phyloP scores from a whole-genome alignment of 2,797 vertebrate genomes.

The Pseudochromis fuscus region DNA sequence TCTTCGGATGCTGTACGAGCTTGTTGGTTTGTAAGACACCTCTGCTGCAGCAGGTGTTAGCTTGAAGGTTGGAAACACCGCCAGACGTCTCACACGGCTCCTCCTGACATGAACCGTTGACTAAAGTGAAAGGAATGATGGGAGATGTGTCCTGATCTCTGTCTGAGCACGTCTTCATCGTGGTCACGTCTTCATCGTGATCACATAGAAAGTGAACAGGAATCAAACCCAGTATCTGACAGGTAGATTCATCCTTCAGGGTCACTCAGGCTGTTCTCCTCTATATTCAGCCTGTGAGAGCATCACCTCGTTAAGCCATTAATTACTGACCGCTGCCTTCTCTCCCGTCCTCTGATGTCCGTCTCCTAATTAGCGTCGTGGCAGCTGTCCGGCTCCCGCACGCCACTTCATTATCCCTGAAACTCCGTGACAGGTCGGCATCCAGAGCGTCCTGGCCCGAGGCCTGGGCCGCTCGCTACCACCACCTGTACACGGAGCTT shows the following conservation, averaged over 20 bases:
- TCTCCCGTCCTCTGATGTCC: conserved; percentile 43
- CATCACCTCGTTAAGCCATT: conserved; percentile 67
- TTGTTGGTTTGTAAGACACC: too few relatives aligned
- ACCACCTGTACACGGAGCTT: conserved; percentile 29
- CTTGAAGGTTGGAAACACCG: too few relatives aligned
- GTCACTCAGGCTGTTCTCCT: conserved; percentile 33
- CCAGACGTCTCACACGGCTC: too few relatives aligned
- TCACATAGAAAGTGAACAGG: too few relatives aligned
- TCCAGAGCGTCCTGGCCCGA: conserved; percentile 3
- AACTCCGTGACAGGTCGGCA: conserved; percentile 44
- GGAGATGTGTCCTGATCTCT: too few relatives aligned
- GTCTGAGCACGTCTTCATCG: conserved; percentile 1
- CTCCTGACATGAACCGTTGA: too few relatives aligned
- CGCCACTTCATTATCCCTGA: conserved; percentile 54
- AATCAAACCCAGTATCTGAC: too few relatives aligned
- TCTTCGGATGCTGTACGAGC: too few relatives aligned
- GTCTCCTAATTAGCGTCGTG: conserved; percentile 59
- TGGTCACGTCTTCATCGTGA: too few relatives aligned
- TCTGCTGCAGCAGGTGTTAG: too few relatives aligned
- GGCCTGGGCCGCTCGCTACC: neutral
- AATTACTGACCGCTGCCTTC: conserved; percentile 40
- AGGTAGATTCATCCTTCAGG: neutral
- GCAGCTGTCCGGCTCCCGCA: conserved; percentile 65
- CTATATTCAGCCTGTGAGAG: conserved; percentile 59
- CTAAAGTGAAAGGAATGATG: too few relatives aligned